Conservation (phyloP, 2,888 invertebrate species). For the Polymixis lichenea region DNA sequence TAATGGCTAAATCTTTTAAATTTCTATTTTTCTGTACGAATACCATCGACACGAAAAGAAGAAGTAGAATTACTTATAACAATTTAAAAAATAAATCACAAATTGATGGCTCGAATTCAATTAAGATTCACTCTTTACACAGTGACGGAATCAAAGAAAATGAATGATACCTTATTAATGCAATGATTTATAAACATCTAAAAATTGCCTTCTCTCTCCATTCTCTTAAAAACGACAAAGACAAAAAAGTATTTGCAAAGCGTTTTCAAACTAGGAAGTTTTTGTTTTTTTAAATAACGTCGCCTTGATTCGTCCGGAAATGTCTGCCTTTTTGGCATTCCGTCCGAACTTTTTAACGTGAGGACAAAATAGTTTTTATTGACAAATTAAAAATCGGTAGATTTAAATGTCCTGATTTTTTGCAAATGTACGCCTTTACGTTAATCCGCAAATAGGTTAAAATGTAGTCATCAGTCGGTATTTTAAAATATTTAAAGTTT, state of each 20-base stretch:
- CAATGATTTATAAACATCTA: background rate
- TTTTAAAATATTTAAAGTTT: background rate
- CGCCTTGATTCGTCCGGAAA: background rate
- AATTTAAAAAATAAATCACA: no score
- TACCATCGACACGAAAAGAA: no score
- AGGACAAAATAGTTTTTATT: background rate
- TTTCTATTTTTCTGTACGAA: no score
- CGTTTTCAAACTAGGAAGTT: background rate
- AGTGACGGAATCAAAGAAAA: background rate
- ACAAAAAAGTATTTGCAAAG: background rate
- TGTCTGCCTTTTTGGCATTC: background rate
- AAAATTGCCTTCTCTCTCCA: constrained; percentile 1
- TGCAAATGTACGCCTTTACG: background rate
- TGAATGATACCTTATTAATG: background rate
- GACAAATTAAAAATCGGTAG: background rate
- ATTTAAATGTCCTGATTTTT: background rate
- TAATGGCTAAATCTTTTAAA: no score
- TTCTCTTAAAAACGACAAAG: background rate
- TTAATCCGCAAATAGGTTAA: background rate
- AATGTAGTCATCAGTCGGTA: background rate
- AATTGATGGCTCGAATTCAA: background rate
- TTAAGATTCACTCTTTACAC: background rate
- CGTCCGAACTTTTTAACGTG: background rate
- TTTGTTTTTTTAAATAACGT: background rate
- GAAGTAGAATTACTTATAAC: no score